phyloP scores from a whole-genome alignment of 2,113 vertebrate genomes.

The Actenoides hombroni region DNA sequence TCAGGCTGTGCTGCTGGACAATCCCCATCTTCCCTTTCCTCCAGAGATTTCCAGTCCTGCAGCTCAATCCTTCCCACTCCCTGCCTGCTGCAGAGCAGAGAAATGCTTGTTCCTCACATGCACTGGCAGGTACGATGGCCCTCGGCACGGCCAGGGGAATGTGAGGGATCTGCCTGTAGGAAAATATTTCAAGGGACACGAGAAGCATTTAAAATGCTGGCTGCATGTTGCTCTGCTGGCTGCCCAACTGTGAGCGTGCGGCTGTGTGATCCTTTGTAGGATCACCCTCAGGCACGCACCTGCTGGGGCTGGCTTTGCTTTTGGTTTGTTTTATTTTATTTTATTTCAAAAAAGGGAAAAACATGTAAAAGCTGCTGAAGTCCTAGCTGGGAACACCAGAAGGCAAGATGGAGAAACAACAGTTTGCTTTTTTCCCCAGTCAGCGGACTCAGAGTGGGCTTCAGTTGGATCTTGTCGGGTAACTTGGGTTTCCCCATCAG shows the following conservation, averaged over 20 bases:
- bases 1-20: background rate
- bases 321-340: background rate
- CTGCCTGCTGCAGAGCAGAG: background rate
- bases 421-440: background rate
- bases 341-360: background rate
- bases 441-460: background rate
- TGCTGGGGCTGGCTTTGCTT: background rate
- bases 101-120: background rate
- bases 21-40: background rate
- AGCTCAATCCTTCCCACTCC: background rate
- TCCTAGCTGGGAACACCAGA: background rate
- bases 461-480: background rate
- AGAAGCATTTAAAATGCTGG: background rate
- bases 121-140: background rate
- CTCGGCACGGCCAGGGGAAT: rapidly evolving
- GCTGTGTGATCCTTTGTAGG: background rate
- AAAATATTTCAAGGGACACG: background rate
- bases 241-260: rapidly evolving
- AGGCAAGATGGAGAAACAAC: background rate
- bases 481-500: background rate
- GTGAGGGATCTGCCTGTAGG: background rate
- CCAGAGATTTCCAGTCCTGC: background rate
- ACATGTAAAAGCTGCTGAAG: background rate
- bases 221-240: background rate
- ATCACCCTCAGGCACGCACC: background rate